A percentile compares a stretch with the other conserved stretches of the same genome.
Evolutionary conservation across 2,888 invertebrate species (phyloP).

Genomic region (Acanthococcus lagerstroemiae): DNA sequence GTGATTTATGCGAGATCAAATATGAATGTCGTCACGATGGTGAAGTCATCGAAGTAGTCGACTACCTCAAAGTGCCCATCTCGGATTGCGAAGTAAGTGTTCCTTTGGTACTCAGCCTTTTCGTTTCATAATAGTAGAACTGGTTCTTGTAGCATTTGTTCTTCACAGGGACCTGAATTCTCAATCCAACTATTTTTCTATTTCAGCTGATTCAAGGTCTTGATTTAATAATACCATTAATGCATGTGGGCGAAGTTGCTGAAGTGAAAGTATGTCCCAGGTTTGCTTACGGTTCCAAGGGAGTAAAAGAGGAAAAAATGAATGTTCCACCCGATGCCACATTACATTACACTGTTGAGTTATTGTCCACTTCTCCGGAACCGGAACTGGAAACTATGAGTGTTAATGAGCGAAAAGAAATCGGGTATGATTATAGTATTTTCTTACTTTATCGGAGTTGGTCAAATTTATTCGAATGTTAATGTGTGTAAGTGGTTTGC

Average conservation of each 20-base stretch:
- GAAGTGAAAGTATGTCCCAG: slow-evolving; percentile 62
- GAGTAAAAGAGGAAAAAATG: slow-evolving; percentile 45
- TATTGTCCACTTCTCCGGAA: slow-evolving; percentile 57
- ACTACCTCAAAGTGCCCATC: background rate
- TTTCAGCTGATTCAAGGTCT: slow-evolving; percentile 58
- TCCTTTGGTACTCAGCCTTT: no score
- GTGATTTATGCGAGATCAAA: slow-evolving; percentile 17
- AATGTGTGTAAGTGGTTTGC: slow-evolving; percentile 34
- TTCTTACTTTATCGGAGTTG: background rate
- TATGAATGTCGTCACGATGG: slow-evolving; percentile 16
- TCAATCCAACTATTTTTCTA: background rate
- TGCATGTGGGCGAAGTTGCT: slow-evolving; percentile 72
- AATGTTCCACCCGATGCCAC: slow-evolving; percentile 57
- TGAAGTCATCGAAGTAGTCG: slow-evolving; percentile 14
- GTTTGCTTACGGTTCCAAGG: slow-evolving; percentile 71
- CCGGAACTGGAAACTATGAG: slow-evolving; percentile 52
- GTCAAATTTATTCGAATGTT: background rate
- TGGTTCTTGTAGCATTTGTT: background rate
- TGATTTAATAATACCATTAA: slow-evolving; percentile 73
- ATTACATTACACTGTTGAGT: slow-evolving; percentile 59
- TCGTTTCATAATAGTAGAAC: background rate
- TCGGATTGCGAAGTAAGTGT: slow-evolving; percentile 15
- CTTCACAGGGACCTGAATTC: no score
- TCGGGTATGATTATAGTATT: slow-evolving; percentile 49
- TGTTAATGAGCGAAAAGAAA: slow-evolving; percentile 57